Conservation (phyloP, 2,888 invertebrate species). For the Mimumesa dahlbomi region DNA sequence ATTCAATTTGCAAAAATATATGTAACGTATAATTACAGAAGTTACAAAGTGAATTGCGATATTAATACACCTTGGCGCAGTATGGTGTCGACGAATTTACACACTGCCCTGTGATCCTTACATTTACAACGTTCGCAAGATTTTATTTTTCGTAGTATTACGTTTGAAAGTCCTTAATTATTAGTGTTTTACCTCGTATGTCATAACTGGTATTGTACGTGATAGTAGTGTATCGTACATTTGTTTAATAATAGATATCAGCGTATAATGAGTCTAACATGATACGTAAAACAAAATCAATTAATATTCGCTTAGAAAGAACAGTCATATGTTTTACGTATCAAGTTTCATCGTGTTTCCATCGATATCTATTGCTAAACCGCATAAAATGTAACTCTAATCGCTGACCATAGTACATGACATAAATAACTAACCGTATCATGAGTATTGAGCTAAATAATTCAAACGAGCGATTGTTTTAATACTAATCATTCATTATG, state of each 20-base stretch:
- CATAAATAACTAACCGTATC: constrained; percentile 27
- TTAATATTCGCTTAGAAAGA: too few species aligned
- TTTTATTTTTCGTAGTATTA: neutral
- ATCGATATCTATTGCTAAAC: neutral
- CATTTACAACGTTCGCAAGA: neutral
- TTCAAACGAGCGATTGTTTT: constrained; percentile 15
- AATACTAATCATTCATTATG: constrained; percentile 18
- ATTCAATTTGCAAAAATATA: constrained; percentile 70
- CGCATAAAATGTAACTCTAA: neutral
- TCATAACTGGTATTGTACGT: constrained; percentile 1
- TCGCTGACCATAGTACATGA: neutral
- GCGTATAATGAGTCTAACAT: neutral
- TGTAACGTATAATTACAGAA: constrained; percentile 70
- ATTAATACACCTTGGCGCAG: constrained; percentile 22
- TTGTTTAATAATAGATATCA: neutral
- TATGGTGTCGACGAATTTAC: constrained; percentile 3
- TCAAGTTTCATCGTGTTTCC: neutral
- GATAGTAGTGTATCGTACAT: neutral
- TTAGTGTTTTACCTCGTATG: neutral
- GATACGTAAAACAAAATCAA: too few species aligned
- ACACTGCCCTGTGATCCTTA: constrained; percentile 3
- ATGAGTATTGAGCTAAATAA: constrained; percentile 22
- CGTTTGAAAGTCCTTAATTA: constrained; percentile 1
- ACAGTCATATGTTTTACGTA: neutral
- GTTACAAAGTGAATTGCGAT: constrained; percentile 42